Base-by-base conservation (phyloP, 2,797 vertebrate genomes). In the Tenualosa ilisha region DNA sequence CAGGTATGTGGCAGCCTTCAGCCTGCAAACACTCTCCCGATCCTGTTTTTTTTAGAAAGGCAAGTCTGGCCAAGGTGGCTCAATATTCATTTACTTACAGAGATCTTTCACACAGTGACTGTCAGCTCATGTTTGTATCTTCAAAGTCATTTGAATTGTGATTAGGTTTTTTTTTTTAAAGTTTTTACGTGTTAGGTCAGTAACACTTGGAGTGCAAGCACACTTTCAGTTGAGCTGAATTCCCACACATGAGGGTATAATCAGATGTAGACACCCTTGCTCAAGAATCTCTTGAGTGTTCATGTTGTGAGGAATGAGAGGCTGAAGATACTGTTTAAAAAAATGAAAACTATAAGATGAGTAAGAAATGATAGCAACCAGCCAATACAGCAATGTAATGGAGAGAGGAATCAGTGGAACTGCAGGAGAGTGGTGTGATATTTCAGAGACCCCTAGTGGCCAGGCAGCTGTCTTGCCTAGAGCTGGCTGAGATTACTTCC, bases 1-100 rank as follows among this genome's bases (percentile, higher is more conserved):
- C 97, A 99, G 97, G 97, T 98, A 92, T 9, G 82, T 9, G 6
- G 40, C 17, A 51, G 7, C 46, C 46, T 40, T 17, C 11, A 75
- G 31, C 11, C 3, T 6, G 5, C 37, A 75, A 8, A 40, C 5
- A 1, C 12, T 26, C 68, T 37, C 37, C 51, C 31, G 3, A 20
- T 26, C 6, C 31, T 83, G 3, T 20, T 8, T 7, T 84, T 6
- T 26, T 9, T 8, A 68, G 31, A 31, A 31, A 31, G 31, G 7
- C 12, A 81, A 46, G 9, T 79, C 20, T 40, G 53, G 82, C 43
- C 54, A 56, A 49, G 72, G 9, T 84, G 84, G 11, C 61, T 83
- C 15, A 26, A 24, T 24, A 68, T 26, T 11, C 13, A 68, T 31
- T 68, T 1, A 68, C 3, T 24, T 68, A 24, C 26, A 13, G 26